phyloP scores from a whole-genome alignment of 1,140 invertebrate genomes.

The Trissolcus basalis region DNA sequence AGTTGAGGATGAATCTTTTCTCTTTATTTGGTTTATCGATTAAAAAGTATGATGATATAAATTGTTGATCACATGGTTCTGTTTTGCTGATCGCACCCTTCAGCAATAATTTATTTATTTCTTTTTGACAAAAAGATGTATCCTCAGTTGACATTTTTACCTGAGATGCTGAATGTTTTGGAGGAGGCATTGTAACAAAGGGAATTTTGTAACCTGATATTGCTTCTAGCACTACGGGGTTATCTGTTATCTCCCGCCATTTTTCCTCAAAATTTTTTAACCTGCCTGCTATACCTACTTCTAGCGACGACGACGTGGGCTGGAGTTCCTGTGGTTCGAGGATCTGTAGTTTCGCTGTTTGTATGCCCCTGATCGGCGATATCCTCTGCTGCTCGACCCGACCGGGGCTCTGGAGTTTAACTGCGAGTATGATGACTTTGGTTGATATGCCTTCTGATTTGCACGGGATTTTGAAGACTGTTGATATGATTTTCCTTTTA shows the following conservation, averaged over 20 bases:
- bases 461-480: not conserved
- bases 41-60: slow-evolving; percentile 2
- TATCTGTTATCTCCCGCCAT: slow-evolving; percentile 23
- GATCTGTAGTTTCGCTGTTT: not conserved
- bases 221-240: slow-evolving; percentile 22
- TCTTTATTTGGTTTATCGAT: slow-evolving; percentile 2
- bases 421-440: slow-evolving; percentile 2
- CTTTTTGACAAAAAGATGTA: slow-evolving; percentile 41
- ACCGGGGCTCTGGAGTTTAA: too few relatives aligned
- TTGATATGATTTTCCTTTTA: not conserved
- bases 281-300: slow-evolving; percentile 27
- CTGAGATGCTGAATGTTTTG: slow-evolving; percentile 1
- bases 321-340: not conserved
- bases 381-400: too few relatives aligned
- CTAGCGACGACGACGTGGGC: not conserved
- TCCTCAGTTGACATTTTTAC: slow-evolving; percentile 20
- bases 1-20: not conserved
- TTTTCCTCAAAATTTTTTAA: slow-evolving; percentile 20
- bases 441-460: not conserved
- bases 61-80: not conserved
- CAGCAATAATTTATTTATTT: not conserved
- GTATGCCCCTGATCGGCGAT: too few relatives aligned
- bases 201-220: slow-evolving; percentile 36
- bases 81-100: not conserved
- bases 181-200: slow-evolving; percentile 9